These are phyloP conservation scores for Stegophylla sp. DNA, from an alignment of 2,888 invertebrate species.

Conservation along the genomic window DNA sequence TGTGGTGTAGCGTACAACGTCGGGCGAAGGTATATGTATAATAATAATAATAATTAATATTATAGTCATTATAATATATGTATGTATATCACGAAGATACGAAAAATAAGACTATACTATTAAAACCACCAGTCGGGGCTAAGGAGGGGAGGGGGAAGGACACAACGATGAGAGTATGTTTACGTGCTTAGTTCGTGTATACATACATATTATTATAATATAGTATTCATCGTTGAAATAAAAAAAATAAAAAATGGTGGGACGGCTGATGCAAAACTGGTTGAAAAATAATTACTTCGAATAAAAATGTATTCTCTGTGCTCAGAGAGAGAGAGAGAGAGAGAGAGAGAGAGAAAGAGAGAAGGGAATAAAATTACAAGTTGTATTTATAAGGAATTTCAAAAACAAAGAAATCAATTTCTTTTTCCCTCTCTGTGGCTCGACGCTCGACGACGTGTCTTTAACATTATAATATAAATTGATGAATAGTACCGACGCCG, in stretches of 20 bases:
- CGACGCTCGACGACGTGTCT: neutral
- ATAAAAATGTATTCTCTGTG: neutral
- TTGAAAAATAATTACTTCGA: constrained; percentile 18
- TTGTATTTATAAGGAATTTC: neutral
- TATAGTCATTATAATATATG: too few relatives aligned
- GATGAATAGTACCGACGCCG: too few relatives aligned
- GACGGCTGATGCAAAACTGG: constrained; percentile 42
- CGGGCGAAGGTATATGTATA: too few relatives aligned
- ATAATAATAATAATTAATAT: too few relatives aligned
- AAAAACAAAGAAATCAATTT: constrained; percentile 38
- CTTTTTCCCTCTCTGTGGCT: neutral
- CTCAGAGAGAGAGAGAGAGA: too few relatives aligned
- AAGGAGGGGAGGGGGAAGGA: neutral
- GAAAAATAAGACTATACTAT: neutral
- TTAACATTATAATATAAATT: too few relatives aligned
- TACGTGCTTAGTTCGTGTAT: neutral
- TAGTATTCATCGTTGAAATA: neutral
- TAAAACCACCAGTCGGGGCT: neutral
- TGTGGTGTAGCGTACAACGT: too few relatives aligned
- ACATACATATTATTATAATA: neutral
- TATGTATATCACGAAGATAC: neutral
- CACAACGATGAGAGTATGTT: neutral
- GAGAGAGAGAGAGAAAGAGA: too few relatives aligned
- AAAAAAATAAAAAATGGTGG: constrained; percentile 27
- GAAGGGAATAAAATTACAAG: constrained; percentile 33